phyloP scores from a whole-genome alignment of 1,140 invertebrate genomes.

The Psilanteris sp. region DNA sequence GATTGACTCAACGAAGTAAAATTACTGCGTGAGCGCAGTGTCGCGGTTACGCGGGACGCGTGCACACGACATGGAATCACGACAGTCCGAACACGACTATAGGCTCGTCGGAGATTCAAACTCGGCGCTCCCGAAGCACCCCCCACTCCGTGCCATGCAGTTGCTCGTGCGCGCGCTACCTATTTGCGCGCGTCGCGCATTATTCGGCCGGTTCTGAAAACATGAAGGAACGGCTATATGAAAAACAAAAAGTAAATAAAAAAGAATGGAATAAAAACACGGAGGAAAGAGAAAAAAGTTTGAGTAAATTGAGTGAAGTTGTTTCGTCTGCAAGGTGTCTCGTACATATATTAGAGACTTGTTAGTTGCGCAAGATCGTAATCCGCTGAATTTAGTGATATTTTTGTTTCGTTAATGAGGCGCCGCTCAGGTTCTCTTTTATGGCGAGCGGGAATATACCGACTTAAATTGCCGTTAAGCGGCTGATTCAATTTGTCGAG shows the following conservation, averaged over 20 bases:
- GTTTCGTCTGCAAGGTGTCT: not conserved
- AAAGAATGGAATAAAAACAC: too few species aligned
- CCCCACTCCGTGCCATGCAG: conserved; percentile 1
- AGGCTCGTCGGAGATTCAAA: conserved; percentile 8
- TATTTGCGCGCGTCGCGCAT: conserved; percentile 24
- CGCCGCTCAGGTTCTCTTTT: conserved; percentile 12
- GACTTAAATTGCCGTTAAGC: conserved; percentile 29
- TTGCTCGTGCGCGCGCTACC: conserved; percentile 3
- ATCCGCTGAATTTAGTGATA: conserved; percentile 32
- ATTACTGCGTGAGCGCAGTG: too few species aligned
- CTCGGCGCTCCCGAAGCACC: conserved; percentile 3
- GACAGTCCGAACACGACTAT: conserved; percentile 32
- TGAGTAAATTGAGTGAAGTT: too few species aligned
- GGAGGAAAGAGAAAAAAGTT: too few species aligned
- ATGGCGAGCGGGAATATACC: conserved; percentile 22
- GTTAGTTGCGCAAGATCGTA: conserved; percentile 46
- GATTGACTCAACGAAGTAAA: not conserved
- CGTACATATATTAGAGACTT: conserved; percentile 31
- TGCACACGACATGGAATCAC: conserved; percentile 3
- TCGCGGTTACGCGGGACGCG: not conserved
- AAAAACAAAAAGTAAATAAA: not conserved
- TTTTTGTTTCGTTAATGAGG: conserved; percentile 50
- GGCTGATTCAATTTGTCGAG: conserved; percentile 26
- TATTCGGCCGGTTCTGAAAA: not conserved
- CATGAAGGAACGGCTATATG: too few species aligned